phyloP scores from a whole-genome alignment of 2,797 vertebrate species.

The Pangasius macronema region DNA sequence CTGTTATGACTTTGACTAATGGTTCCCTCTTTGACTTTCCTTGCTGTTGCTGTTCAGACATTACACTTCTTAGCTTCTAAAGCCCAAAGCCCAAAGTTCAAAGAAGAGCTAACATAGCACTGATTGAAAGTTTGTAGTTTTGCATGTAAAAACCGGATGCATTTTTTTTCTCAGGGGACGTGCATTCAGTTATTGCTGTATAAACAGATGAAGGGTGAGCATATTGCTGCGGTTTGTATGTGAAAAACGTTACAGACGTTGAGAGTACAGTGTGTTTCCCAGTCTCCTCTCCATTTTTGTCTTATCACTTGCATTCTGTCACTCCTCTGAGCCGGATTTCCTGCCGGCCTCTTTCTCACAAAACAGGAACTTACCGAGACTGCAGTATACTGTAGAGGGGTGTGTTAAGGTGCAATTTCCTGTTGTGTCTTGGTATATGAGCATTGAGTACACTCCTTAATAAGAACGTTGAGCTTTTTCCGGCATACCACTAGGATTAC shows the following conservation, averaged over 20 bases:
- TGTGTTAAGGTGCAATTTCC: conserved; percentile 35
- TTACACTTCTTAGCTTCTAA: not conserved
- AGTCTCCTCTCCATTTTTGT: not conserved
- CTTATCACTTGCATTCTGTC: not conserved
- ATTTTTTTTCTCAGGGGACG: not conserved
- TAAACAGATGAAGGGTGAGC: not conserved
- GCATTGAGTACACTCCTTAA: not conserved
- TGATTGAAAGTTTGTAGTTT: not conserved
- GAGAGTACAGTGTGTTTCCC: not conserved
- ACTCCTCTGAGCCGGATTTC: conserved; percentile 39
- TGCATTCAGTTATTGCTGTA: not conserved
- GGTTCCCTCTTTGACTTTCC: not conserved
- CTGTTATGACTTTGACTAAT: not conserved
- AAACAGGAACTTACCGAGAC: conserved; percentile 38
- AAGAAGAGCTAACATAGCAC: not conserved
- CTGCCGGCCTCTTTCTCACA: conserved; percentile 24
- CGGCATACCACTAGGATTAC: not conserved
- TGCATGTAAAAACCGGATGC: not conserved
- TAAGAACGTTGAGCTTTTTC: not conserved
- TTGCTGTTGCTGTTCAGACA: not conserved
- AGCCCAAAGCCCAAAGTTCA: not conserved
- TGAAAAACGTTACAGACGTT: not conserved
- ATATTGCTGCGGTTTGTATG: not conserved
- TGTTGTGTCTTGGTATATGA: conserved; percentile 19
- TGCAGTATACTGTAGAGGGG: not conserved